Conservation (phyloP, 2,888 invertebrate genomes). For the Dasysyrphus albostriatus region DNA sequence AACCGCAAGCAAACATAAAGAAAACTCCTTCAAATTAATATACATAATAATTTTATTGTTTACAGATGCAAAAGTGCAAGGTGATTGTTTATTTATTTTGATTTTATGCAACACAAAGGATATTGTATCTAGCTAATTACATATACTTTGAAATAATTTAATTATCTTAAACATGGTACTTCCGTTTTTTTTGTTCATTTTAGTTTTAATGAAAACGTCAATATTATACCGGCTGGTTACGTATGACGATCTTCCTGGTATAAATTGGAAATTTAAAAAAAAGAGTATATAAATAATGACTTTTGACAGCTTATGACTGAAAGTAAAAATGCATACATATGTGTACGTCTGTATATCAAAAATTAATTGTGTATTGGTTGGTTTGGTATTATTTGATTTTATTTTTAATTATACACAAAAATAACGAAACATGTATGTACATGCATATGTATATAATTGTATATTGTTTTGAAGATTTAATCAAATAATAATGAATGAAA, state of each 20-base stretch:
- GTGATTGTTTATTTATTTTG: not conserved
- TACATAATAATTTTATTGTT: not conserved
- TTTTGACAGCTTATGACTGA: not conserved
- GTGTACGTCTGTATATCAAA: not conserved
- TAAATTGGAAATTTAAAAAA: not conserved
- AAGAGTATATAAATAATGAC: not conserved
- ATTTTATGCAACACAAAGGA: conserved; percentile 33
- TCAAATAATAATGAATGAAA: no score
- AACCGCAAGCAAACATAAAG: conserved; percentile 3
- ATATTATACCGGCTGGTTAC: not conserved
- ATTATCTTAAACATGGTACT: not conserved
- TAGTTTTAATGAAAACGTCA: not conserved
- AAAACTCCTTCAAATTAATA: conserved; percentile 12
- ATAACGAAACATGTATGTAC: no score
- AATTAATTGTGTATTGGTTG: not conserved
- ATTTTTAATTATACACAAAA: not conserved
- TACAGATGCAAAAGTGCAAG: conserved; percentile 12
- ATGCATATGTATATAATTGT: no score
- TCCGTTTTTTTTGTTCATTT: conserved; percentile 11
- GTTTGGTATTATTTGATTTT: not conserved
- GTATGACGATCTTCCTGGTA: conserved; percentile 8
- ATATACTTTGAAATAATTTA: not conserved
- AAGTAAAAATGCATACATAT: not conserved
- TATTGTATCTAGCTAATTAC: not conserved
- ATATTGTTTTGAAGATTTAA: no score